Percentiles rank a stretch among this genome's conserved stretches.
These are phyloP conservation scores for Amphiprion ocellaris DNA, from an alignment of 2,113 vertebrate genomes.

Conservation along the genomic window DNA sequence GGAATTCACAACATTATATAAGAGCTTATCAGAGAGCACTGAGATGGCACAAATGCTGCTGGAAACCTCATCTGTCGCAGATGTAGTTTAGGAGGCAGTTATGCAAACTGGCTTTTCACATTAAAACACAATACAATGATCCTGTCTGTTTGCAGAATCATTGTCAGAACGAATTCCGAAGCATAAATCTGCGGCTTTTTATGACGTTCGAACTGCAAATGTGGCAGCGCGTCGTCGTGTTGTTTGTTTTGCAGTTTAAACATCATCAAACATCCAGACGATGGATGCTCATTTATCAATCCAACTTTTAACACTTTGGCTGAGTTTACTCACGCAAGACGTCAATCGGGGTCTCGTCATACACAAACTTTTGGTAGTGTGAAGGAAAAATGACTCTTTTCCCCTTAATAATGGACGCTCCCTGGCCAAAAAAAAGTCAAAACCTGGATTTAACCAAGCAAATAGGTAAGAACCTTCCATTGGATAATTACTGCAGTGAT, in stretches of 20 bases:
- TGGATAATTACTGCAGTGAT: too few relatives aligned
- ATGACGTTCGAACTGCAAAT: neutral
- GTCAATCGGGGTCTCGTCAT: too few relatives aligned
- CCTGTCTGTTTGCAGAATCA: neutral
- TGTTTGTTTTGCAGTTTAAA: neutral
- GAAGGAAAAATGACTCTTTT: too few relatives aligned
- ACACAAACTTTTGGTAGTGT: too few relatives aligned
- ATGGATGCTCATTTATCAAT: neutral
- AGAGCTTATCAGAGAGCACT: slow-evolving; percentile 47
- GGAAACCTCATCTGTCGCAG: slow-evolving; percentile 33
- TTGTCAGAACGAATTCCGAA: slow-evolving; percentile 16
- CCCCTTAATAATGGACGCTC: too few relatives aligned
- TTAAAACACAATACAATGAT: slow-evolving; percentile 7
- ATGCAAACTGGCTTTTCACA: slow-evolving; percentile 34
- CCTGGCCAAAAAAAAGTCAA: too few relatives aligned
- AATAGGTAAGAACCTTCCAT: too few relatives aligned
- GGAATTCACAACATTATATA: slow-evolving; percentile 40
- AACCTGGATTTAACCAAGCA: too few relatives aligned
- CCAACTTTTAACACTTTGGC: neutral
- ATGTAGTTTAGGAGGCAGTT: slow-evolving; percentile 29
- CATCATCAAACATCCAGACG: neutral
- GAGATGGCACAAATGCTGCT: slow-evolving; percentile 52
- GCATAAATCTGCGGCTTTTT: slow-evolving; percentile 17
- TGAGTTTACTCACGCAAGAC: too few relatives aligned
- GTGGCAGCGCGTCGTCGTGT: neutral